Base-by-base conservation (phyloP, 2,888 invertebrate species). In the Drosophila helvetica region DNA sequence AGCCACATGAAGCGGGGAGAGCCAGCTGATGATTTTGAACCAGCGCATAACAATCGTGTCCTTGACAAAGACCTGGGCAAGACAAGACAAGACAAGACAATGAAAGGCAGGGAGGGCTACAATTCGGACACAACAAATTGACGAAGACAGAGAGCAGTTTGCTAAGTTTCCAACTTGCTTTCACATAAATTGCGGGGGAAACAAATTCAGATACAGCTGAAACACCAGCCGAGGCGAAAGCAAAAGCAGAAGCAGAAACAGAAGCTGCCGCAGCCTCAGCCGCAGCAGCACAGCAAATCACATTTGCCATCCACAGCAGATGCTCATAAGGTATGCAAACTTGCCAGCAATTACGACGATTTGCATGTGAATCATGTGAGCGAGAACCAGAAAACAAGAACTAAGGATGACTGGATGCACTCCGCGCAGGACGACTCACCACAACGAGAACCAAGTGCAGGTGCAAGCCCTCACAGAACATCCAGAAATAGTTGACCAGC, bases 401-500 rank as follows among this genome's bases (percentile, higher is more conserved):
- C 1, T 4, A 46, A 4, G 18, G 6, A 19, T 15, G 3, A 18
- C 17, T 15, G 8, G 27, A 27, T 27, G 27, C 8, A 27, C 27
- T 27, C 7, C 27, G 2, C 2, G 7, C 27, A 8, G 8, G 8
- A 27, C 27, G 27, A 92, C 93, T 92, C 90, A 94, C 96, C 82
- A 96, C 94, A 10, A 96, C 96, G 1, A 97, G 92, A 0, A 96
- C 94, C 18, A 96, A 93, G 90, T 96, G 96, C 9, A 97, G 92
- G 88, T 96, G 95, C 1, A 96, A 92, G 0, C 95, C 95, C 89
- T 96, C 96, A 88, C 95, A 95, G 90, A 96, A 96, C 96, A 96
- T 96, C 96, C 96, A 97, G 90, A 96, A 94, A 91, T 96, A 96
- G 90, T 95, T 96, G 51, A 95, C 94, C 52, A 96, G 92, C 93